These are phyloP conservation scores for Drosophila setosimentum DNA, from an alignment of 2,888 invertebrate genomes.

Conservation along the genomic window DNA sequence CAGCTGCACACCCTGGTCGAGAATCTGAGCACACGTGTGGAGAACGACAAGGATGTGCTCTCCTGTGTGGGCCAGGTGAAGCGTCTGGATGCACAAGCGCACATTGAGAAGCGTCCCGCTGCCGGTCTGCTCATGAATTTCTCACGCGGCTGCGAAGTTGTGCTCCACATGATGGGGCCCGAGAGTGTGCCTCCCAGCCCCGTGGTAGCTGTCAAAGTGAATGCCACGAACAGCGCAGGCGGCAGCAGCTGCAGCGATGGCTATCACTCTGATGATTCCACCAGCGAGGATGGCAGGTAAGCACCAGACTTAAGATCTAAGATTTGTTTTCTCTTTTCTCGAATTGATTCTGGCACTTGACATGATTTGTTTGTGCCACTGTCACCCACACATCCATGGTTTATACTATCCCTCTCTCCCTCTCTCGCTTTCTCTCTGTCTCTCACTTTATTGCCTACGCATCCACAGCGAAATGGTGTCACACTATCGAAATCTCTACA, in stretches of 20 bases:
- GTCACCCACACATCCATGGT: conserved; percentile 45
- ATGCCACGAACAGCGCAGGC: conserved; percentile 80
- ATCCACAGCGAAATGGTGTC: conserved; percentile 88
- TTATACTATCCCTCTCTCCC: conserved; percentile 35
- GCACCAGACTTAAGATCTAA: conserved; percentile 10
- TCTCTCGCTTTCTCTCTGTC: conserved; percentile 36
- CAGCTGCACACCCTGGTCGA: conserved; percentile 90
- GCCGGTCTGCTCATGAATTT: conserved; percentile 91
- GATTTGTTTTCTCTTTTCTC: conserved; percentile 21
- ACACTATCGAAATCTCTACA: conserved; percentile 93
- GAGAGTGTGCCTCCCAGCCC: conserved; percentile 85
- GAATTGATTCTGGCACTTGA: conserved; percentile 50
- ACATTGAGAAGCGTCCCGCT: conserved; percentile 88
- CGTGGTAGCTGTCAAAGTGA: conserved; percentile 64
- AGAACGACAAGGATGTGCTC: conserved; percentile 95
- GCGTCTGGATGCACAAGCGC: conserved; percentile 88
- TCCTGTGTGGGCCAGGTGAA: conserved; percentile 90
- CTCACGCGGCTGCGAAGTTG: conserved; percentile 90
- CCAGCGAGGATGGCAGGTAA: conserved; percentile 84
- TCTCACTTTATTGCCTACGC: conserved; percentile 38
- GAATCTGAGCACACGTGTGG: conserved; percentile 91
- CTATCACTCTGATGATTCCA: conserved; percentile 92
- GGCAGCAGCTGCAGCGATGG: conserved; percentile 91
- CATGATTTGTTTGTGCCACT: conserved; percentile 32
- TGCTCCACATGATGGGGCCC: conserved; percentile 90